Conservation (phyloP, 1,140 invertebrate species). For the Formica selysi region DNA sequence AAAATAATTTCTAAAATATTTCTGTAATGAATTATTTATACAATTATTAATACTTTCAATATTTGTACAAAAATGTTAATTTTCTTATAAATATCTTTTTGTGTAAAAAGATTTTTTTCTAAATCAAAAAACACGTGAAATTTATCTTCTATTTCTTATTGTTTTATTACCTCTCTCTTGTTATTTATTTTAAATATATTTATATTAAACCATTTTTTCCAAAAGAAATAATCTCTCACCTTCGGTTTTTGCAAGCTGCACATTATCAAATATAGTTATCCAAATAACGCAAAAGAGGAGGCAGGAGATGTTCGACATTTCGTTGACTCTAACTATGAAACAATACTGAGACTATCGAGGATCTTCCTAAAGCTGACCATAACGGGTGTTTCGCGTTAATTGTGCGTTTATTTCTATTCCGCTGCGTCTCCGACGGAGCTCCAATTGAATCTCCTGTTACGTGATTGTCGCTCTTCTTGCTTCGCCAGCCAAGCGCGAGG, state of each 20-base stretch:
- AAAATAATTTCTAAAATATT: no score
- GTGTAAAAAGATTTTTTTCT: no score
- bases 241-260: slow-evolving; percentile 21
- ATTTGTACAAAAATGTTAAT: no score
- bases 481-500: slow-evolving; percentile 79
- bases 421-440: slow-evolving; percentile 27
- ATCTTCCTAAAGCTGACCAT: slow-evolving; percentile 21
- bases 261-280: not conserved
- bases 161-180: no score
- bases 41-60: no score
- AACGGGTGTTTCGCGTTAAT: slow-evolving; percentile 70
- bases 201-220: no score
- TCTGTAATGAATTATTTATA: no score
- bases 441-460: not conserved
- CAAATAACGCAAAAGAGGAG: not conserved
- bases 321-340: slow-evolving; percentile 2
- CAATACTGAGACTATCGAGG: slow-evolving; percentile 51
- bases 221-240: slow-evolving; percentile 30
- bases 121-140: no score
- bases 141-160: no score
- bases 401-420: slow-evolving; percentile 62
- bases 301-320: slow-evolving; percentile 68
- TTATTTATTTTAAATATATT: no score
- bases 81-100: no score
- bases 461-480: slow-evolving; percentile 71